phyloP scores from a whole-genome alignment of 2,113 vertebrate species.

The Progne subis region DNA sequence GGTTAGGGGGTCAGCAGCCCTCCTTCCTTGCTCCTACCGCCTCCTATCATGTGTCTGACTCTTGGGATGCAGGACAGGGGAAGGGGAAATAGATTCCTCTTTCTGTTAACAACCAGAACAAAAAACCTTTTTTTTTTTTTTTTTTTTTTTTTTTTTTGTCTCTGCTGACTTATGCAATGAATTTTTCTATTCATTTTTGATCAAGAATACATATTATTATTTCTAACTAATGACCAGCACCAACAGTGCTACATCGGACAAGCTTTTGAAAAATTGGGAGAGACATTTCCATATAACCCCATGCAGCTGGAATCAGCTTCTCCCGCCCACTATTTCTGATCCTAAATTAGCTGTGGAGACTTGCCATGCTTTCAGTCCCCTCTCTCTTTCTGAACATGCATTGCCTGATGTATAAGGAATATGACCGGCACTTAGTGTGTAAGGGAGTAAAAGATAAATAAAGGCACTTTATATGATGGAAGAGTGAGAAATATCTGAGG shows the following conservation, averaged over 20 bases:
- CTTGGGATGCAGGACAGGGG: neutral
- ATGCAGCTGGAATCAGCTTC: slow-evolving; percentile 52
- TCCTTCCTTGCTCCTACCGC: neutral
- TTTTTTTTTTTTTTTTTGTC: too few relatives aligned
- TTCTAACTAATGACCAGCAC: slow-evolving; percentile 18
- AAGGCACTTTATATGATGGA: neutral
- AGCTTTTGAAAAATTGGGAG: slow-evolving; percentile 2
- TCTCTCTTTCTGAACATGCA: neutral
- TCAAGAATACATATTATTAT: slow-evolving; percentile 6
- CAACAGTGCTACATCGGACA: neutral
- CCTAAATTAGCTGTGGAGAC: slow-evolving; percentile 41
- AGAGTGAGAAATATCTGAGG: neutral
- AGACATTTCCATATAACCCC: slow-evolving; percentile 55
- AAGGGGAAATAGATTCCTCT: neutral
- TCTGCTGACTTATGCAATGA: neutral
- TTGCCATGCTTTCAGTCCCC: slow-evolving; percentile 44
- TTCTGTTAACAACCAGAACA: neutral
- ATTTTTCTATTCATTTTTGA: slow-evolving; percentile 22
- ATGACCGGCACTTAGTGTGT: neutral
- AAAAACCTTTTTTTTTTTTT: neutral
- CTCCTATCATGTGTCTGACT: neutral
- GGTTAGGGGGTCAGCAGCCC: neutral
- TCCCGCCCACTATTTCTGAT: slow-evolving; percentile 15
- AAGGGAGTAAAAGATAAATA: neutral
- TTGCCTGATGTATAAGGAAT: neutral